Evolutionary conservation across 1,140 invertebrate species (phyloP), one percentile per base, ranked within the genome.

Genomic region (Stegodyphus dumicola): DNA sequence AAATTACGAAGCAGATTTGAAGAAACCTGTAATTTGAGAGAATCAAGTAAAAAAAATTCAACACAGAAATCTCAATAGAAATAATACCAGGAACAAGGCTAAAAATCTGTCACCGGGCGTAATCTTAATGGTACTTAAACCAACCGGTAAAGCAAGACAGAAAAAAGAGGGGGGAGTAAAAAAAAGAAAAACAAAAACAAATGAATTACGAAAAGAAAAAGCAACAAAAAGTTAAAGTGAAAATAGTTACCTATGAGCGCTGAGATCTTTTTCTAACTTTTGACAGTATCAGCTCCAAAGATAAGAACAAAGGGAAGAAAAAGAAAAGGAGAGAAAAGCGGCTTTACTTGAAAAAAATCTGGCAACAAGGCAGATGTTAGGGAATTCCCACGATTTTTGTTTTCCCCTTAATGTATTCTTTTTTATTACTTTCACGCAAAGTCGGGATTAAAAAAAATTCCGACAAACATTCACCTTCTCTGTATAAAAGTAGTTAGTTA

Each of bases 61-160:
- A 54, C 48, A 54, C 54, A 53, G 67, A 48, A 53, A 77, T 60
- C 15, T 15, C 0, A 60, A 60, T 11, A 60, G 56, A 60, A 15
- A 9, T 11, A 60, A 11, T 60, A 9, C 9, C 9, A 60, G 56
- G 56, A 60, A 60, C 9, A 60, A 60, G 15, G 15, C 18, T 71
- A 78, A 78, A 80, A 80, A 60, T 60, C 65, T 80, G 78, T 80
- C 78, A 80, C 51, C 77, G 54, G 53, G 15, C 56, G 18, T 17
- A 80, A 80, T 80, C 78, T 69, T 80, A 80, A 80, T 80, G 78
- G 78, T 73, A 80, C 78, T 80, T 80, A 80, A 70, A 53, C 67
- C 51, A 79, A 79, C 51, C 77, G 64, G 66, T 15, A 70, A 56
- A 70, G 65, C 77, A 79, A 79, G 64, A 78, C 77, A 64, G 69